These are phyloP conservation scores for Ammospiza caudacuta DNA, from an alignment of 2,113 vertebrate genomes.

Conservation along the genomic window DNA sequence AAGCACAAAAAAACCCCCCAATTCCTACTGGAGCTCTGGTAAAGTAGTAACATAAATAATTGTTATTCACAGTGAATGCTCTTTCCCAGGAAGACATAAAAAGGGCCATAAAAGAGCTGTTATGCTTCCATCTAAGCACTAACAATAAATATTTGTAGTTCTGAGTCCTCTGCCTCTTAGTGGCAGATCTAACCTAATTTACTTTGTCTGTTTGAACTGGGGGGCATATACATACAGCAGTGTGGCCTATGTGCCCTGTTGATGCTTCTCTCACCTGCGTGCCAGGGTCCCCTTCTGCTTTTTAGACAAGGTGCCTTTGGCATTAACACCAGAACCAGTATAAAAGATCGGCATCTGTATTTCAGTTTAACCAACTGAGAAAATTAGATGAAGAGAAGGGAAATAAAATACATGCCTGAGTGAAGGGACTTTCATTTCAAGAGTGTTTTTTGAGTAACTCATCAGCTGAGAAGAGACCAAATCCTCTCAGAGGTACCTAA, in stretches of 20 bases:
- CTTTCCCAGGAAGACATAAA: neutral
- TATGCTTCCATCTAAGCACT: neutral
- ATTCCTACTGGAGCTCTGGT: neutral
- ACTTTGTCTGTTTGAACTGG: neutral
- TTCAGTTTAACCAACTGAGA: neutral
- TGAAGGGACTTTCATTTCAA: neutral
- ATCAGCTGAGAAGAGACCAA: neutral
- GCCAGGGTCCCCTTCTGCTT: neutral
- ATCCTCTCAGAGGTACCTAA: neutral
- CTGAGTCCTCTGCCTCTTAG: neutral
- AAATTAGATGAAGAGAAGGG: neutral
- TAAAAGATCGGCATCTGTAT: rapidly evolving
- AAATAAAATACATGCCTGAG: neutral
- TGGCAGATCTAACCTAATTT: neutral
- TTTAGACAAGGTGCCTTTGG: neutral
- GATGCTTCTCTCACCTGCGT: neutral
- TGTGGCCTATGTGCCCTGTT: neutral
- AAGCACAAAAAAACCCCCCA: neutral
- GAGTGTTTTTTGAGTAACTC: neutral
- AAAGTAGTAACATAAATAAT: neutral
- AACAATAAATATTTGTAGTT: neutral
- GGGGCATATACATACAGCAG: neutral
- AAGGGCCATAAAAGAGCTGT: neutral
- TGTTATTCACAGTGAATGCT: neutral
- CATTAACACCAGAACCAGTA: neutral